Percentiles rank a stretch among this genome's conserved stretches.
These are phyloP conservation scores for Musca vetustissima DNA, from an alignment of 1,140 invertebrate genomes.

Conservation along the genomic window DNA sequence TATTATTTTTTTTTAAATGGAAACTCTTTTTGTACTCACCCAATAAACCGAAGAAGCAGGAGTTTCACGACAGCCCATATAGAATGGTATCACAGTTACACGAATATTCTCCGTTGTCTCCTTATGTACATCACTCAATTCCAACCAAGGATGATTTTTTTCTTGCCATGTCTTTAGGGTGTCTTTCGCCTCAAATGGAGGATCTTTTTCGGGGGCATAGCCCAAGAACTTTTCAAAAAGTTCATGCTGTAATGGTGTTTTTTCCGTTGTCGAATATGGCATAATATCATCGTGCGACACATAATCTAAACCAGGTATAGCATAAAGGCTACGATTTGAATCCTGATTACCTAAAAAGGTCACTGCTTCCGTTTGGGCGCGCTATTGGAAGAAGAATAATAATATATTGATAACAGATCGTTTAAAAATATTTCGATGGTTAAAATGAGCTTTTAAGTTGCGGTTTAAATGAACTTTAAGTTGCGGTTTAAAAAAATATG, in stretches of 20 bases:
- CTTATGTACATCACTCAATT: slow-evolving; percentile 95
- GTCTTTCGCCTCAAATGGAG: slow-evolving; percentile 84
- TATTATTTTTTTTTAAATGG: neutral
- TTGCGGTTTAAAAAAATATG: too few species aligned
- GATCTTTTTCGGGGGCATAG: slow-evolving; percentile 74
- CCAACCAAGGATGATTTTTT: slow-evolving; percentile 96
- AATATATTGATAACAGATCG: slow-evolving; percentile 2
- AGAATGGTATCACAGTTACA: slow-evolving; percentile 97
- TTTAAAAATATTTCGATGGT: too few species aligned
- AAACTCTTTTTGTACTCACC: slow-evolving; percentile 65
- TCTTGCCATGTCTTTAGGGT: slow-evolving; percentile 94
- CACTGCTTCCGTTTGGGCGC: slow-evolving; percentile 94
- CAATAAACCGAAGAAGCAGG: slow-evolving; percentile 89
- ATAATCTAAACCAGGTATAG: slow-evolving; percentile 94
- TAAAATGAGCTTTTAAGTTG: too few species aligned
- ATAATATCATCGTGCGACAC: slow-evolving; percentile 95
- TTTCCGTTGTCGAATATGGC: slow-evolving; percentile 79
- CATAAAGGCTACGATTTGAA: slow-evolving; percentile 88
- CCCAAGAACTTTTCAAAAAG: slow-evolving; percentile 94
- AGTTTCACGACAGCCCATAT: slow-evolving; percentile 76
- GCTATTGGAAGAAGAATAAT: slow-evolving; percentile 63
- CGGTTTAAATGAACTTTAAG: too few species aligned
- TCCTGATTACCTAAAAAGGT: slow-evolving; percentile 97
- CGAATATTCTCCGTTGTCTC: slow-evolving; percentile 95
- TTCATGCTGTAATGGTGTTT: slow-evolving; percentile 85